Evolutionary conservation across 2,797 vertebrate species (phyloP), one percentile per base, ranked within the genome.

Genomic region (Myripristis murdjan): DNA sequence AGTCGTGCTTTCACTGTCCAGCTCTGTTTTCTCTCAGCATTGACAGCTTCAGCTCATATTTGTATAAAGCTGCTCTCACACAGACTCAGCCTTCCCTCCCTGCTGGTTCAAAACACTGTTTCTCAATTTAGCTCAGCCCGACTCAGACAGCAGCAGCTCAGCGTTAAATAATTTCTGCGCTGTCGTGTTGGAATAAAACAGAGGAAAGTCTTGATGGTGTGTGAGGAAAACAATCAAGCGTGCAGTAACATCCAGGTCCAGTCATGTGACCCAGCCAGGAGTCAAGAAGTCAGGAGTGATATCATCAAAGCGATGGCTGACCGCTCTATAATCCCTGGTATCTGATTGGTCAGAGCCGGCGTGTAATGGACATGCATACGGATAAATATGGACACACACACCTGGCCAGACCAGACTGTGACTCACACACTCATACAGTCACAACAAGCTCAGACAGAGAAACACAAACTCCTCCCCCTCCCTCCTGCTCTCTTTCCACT

Each of bases 81-180:
- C 28, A 18, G 14, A 31, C 43, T 44, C 43, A 39, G n/a, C 58
- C 39, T 54, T 22, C 12, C 3, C 16, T 51, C 18, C 15, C 11
- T 24, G 14, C 44, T 39, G 47, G 14, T 47, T 35, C 20, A 28
- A 28, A 2, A 15, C 0, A 2, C 48, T 1, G 8, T 16, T 9
- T 68, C 86, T 78, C 44, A 74, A 54, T 84, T 85, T 64, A 73
- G 78, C 75, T 67, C 33, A 61, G 53, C n/a, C n/a, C n/a, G n/a
- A n/a, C n/a, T n/a, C n/a, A n/a, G n/a, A 59, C 41, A 15, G 24
- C n/a, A 3, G 18, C 15, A 11, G 18, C 1, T 9, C 47, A 56
- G 46, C 2, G 59, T 7, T 22, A 5, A 57, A 65, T 63, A 0
- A 73, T 69, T 77, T 79, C 63, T 79, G 76, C 66, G 26, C 18